Conservation (phyloP, 1,140 invertebrate genomes). For the Drosophila jambulina region DNA sequence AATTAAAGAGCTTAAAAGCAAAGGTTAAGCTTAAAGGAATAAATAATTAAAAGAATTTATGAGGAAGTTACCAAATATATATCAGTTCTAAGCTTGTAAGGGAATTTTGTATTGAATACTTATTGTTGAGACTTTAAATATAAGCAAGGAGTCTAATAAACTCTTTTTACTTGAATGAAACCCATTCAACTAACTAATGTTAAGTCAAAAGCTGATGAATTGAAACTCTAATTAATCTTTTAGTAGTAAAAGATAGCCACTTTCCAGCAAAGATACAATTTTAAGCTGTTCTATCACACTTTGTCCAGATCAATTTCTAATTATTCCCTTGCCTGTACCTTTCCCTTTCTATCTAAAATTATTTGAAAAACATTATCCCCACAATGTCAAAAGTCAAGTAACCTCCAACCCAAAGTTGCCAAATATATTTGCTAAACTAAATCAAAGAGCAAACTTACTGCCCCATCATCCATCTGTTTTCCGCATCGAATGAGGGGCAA, state of each 20-base stretch:
- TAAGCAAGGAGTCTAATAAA: too few species aligned
- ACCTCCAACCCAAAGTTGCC: neutral
- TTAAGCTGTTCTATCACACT: too few species aligned
- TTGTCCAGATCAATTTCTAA: too few species aligned
- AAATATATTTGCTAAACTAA: constrained; percentile 49
- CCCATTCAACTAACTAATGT: neutral
- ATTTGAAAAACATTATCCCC: neutral
- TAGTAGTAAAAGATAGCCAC: neutral
- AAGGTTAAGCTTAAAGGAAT: neutral
- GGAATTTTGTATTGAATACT: neutral
- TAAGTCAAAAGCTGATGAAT: too few species aligned
- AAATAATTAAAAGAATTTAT: neutral
- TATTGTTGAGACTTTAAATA: too few species aligned
- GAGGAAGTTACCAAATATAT: neutral
- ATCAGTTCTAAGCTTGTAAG: neutral
- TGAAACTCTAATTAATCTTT: neutral
- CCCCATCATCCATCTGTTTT: constrained; percentile 11
- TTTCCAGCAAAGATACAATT: neutral
- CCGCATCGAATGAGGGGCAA: constrained; percentile 1
- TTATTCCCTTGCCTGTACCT: too few species aligned
- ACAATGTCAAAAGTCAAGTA: neutral
- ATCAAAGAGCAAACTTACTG: constrained; percentile 28
- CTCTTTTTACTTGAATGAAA: neutral
- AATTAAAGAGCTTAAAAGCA: neutral
- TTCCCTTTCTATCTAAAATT: neutral